Conservation (phyloP, 2,113 vertebrate species). For the Corydoras sp. region DNA sequence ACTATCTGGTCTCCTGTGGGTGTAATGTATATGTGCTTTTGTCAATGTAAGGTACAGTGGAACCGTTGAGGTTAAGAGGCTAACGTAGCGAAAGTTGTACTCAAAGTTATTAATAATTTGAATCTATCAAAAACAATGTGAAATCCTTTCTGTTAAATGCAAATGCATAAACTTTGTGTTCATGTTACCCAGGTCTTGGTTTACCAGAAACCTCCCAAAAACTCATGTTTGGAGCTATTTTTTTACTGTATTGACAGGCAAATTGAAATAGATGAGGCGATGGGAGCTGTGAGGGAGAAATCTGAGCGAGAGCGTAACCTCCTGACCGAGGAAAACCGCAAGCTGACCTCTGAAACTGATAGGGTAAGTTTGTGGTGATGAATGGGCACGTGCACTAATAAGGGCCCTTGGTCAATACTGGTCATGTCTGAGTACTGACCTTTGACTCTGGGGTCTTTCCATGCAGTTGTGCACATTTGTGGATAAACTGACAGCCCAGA, state of each 20-base stretch:
- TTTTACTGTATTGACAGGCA: conserved; percentile 62
- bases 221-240: not conserved
- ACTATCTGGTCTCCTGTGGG: not conserved
- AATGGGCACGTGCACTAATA: not conserved
- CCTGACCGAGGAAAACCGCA: conserved; percentile 84
- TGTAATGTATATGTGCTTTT: too few species aligned
- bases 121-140: too few species aligned
- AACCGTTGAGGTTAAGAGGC: too few species aligned
- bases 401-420: not conserved
- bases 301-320: conserved; percentile 79
- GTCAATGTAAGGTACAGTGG: too few species aligned
- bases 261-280: conserved; percentile 79
- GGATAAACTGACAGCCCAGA: conserved; percentile 85
- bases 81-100: too few species aligned
- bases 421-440: not conserved
- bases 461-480: conserved; percentile 83
- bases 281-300: conserved; percentile 77
- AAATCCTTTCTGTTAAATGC: too few species aligned
- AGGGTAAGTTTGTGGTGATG: conserved; percentile 65
- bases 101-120: too few species aligned
- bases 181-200: too few species aligned
- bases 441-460: not conserved
- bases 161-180: too few species aligned
- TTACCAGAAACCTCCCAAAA: too few species aligned
- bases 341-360: conserved; percentile 79